Conservation (phyloP, 1,140 invertebrate species). For the Copidosoma floridanum region DNA sequence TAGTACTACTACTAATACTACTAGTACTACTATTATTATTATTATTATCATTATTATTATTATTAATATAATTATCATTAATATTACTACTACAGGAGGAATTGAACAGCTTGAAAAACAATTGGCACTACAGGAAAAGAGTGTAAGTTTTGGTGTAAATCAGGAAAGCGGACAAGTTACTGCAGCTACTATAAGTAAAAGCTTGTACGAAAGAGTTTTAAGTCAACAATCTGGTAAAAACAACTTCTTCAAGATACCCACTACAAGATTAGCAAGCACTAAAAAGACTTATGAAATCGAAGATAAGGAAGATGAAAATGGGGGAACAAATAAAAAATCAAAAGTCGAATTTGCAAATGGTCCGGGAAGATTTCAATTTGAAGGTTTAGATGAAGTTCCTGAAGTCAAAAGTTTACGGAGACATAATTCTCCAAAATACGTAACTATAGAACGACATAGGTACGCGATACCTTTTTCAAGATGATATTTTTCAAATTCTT, state of each 20-base stretch:
- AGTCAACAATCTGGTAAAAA: slow-evolving; percentile 49
- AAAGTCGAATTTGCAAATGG: slow-evolving; percentile 44
- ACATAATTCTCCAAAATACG: slow-evolving; percentile 66
- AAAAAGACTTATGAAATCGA: slow-evolving; percentile 23
- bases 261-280: slow-evolving; percentile 23
- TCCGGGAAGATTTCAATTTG: slow-evolving; percentile 67
- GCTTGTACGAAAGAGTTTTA: slow-evolving; percentile 70
- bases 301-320: slow-evolving; percentile 12
- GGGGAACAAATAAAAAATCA: slow-evolving; percentile 19
- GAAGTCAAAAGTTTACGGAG: slow-evolving; percentile 59
- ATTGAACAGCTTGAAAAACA: slow-evolving; percentile 80
- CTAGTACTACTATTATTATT: background rate
- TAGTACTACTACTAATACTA: too few species aligned
- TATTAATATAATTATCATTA: background rate
- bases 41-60: background rate
- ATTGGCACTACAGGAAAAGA: slow-evolving; percentile 61
- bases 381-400: slow-evolving; percentile 61
- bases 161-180: slow-evolving; percentile 41
- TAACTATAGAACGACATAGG: slow-evolving; percentile 57
- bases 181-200: slow-evolving; percentile 67
- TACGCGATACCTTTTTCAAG: slow-evolving; percentile 27
- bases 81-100: slow-evolving; percentile 58
- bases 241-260: slow-evolving; percentile 22
- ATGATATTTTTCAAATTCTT: background rate
- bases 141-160: slow-evolving; percentile 34